These are phyloP conservation scores for Marcusenius ussheri DNA, from an alignment of 2,113 vertebrate genomes.

Conservation along the genomic window DNA sequence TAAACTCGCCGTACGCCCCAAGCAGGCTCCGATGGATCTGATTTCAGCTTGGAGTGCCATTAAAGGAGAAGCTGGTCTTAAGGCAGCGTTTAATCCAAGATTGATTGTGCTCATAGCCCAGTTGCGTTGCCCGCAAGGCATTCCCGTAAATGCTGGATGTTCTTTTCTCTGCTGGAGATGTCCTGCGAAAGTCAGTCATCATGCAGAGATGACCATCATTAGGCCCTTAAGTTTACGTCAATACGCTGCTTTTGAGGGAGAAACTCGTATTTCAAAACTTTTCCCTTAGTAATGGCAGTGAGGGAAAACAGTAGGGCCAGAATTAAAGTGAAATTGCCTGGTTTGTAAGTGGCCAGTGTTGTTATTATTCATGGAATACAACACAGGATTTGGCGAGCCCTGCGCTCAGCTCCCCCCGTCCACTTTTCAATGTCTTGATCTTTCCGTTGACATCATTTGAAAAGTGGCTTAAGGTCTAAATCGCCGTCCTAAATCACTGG, in stretches of 20 bases:
- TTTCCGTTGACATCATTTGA: slow-evolving; percentile 48
- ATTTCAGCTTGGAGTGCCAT: background rate
- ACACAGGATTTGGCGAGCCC: slow-evolving; percentile 26
- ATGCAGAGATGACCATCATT: background rate
- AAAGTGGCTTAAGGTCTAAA: background rate
- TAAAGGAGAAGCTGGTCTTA: background rate
- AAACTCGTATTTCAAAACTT: slow-evolving; percentile 10
- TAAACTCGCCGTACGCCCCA: background rate
- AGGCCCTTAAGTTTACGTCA: slow-evolving; percentile 13
- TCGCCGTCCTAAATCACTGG: background rate
- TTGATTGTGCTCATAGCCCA: background rate
- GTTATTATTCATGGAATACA: slow-evolving; percentile 37
- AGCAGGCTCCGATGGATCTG: background rate
- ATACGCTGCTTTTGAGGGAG: background rate
- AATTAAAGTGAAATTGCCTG: slow-evolving; percentile 24
- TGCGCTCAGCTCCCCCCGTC: slow-evolving; percentile 54
- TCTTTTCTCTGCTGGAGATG: background rate
- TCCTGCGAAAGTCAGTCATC: slow-evolving; percentile 1
- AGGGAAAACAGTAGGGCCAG: slow-evolving; percentile 8
- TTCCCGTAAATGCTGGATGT: background rate
- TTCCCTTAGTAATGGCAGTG: slow-evolving; percentile 4
- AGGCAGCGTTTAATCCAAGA: slow-evolving; percentile 5
- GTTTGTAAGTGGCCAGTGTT: slow-evolving; percentile 40
- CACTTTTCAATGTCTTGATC: slow-evolving; percentile 53
- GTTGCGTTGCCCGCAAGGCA: background rate